Conservation (phyloP, 1,140 invertebrate species). For the Drosophila littoralis region DNA sequence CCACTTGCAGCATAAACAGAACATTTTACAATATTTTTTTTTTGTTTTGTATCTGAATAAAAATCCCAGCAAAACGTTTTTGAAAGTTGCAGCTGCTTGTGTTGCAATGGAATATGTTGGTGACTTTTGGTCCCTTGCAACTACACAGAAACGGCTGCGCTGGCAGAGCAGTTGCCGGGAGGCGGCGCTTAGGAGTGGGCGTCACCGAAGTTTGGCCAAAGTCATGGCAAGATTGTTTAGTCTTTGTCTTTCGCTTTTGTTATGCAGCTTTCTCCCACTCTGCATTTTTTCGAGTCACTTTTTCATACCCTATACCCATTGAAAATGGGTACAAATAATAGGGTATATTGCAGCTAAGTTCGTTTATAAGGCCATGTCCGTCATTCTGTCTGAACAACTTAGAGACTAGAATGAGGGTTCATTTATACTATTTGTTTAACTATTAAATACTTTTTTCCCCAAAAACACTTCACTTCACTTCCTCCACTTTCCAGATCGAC, state of each 20-base stretch:
- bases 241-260: slow-evolving; percentile 37
- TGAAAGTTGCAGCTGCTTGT: slow-evolving; percentile 16
- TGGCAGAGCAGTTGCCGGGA: background rate
- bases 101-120: slow-evolving; percentile 29
- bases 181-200: background rate
- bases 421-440: too few species aligned
- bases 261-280: background rate
- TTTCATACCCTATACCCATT: background rate
- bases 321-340: too few species aligned
- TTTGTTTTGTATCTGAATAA: slow-evolving; percentile 3
- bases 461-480: too few species aligned
- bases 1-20: slow-evolving; percentile 43
- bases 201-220: slow-evolving; percentile 13
- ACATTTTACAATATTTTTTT: slow-evolving; percentile 30
- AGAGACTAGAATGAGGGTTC: too few species aligned
- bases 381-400: too few species aligned
- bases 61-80: slow-evolving; percentile 37
- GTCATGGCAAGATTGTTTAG: slow-evolving; percentile 29
- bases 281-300: background rate
- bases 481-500: too few species aligned
- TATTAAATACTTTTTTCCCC: too few species aligned
- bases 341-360: too few species aligned
- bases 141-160: background rate
- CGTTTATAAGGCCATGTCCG: too few species aligned
- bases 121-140: slow-evolving; percentile 27